Base-by-base conservation (phyloP, 2,113 vertebrate genomes). In the Garra rufa region DNA sequence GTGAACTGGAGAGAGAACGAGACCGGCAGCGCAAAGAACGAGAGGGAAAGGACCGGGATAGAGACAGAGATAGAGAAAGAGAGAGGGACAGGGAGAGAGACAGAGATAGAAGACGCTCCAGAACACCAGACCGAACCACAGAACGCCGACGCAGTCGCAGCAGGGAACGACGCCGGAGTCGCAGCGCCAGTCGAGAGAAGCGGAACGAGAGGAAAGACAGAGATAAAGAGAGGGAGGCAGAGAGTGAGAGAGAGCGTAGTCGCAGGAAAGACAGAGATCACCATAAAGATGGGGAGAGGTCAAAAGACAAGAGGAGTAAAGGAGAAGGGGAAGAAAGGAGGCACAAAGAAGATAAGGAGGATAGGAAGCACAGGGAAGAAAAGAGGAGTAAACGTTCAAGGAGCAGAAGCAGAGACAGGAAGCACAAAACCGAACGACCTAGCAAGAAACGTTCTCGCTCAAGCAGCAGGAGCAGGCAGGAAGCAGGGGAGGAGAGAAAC, bases 21-120 rank as follows among this genome's bases (percentile, higher is more conserved):
- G 98, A 99, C 88, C 95, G 98, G 1, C 98, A 99, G 85, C 95
- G 95, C 89, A 94, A 98, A 85, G 98, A 99, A 86, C 94, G 95
- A 1, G 97, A 97, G 86, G 94, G 94, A 55, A 96, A 96, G 88
- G 96, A 96, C 19, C 50, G 85, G 48, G 86, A 89, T 19, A 57
- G 85, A 81, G 95, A 96, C 6, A 65, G 30, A 8, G 82, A 83
- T 34, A 34, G 34, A 34, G 34, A 34, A 13, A 94, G 95, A 76
- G 95, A 96, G 82, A 93, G 95, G 34, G 89, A 83, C 48, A 73
- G 83, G 73, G 81, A 76, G 69, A 79, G 71, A 57, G 82, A 78
- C 76, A 21, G 80, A 75, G 89, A 85, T n/a, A 85, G 34, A 70
- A 38, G 95, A 65, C 91, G 96, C 65, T 96, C 96, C 19, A 92